Evolutionary conservation across 2,113 vertebrate species (phyloP), one percentile per base, ranked within the genome.

Genomic region (Xiphophorus hellerii): DNA sequence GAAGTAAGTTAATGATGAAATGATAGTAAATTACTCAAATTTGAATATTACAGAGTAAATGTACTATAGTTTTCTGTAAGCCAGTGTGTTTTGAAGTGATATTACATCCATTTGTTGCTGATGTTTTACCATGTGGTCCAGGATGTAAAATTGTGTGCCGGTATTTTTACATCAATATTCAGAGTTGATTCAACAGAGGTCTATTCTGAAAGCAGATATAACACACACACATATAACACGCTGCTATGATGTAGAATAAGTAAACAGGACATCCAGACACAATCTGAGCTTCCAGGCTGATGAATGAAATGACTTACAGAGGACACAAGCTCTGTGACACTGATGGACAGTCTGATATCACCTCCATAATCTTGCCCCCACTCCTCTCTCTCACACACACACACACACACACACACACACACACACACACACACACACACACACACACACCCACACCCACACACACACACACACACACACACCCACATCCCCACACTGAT

Each of bases 341-440:
- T 93, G 92, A 93, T 93, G 89, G 92, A 92, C 89, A 92, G 80
- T 73, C 84, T 87, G 90, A 92, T 92, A 93, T 91, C 90, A 77
- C 84, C 89, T 90, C 77, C 78, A 84, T 91, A 84, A 91, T 90
- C 87, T 89, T 74, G 72, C 84, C 82, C 74, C 69, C 77, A 64
- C 83, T 78, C 89, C 2, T 37, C 11, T 37, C 10, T 37, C 35
- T 37, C 10, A 11, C 7, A 63, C 72, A 73, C 42, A 62, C 68
- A 39, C 72, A 33, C 11, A 3, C 11, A 11, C 39, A 42, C 12
- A 11, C 0, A 11, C 39, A 62, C 81, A 58, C 63, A 27, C 69
- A 35, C 69, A n/a, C 70, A 62, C 67, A 63, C 66, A 67, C 51
- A n/a, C n/a, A n/a, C n/a, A n/a, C n/a, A n/a, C n/a, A n/a, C 7